Conservation (phyloP, 1,140 invertebrate species). For the Colletes gigas region DNA sequence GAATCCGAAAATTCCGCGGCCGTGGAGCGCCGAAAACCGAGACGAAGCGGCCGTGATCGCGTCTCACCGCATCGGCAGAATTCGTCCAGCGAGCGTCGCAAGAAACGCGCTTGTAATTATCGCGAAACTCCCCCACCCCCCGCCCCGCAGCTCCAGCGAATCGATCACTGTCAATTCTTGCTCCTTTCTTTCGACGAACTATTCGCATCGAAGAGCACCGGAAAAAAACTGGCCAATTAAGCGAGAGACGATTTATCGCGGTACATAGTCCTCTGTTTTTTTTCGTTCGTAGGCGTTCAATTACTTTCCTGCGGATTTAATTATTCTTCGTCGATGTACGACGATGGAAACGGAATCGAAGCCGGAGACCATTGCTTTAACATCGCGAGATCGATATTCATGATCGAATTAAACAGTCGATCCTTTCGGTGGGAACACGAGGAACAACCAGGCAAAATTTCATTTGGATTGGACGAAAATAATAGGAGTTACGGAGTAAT, state of each 20-base stretch:
- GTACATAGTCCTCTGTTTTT: not conserved
- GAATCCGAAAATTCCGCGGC: conserved; percentile 68
- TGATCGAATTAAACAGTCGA: no score
- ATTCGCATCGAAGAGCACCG: conserved; percentile 20
- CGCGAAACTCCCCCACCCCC: conserved; percentile 37
- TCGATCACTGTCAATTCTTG: conserved; percentile 46
- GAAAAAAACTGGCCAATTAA: conserved; percentile 37
- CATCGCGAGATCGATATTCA: no score
- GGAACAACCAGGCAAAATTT: no score
- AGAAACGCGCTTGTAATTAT: conserved; percentile 58
- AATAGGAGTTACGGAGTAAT: no score
- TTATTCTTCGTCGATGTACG: not conserved
- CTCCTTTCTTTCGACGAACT: conserved; percentile 37
- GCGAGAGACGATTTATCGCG: conserved; percentile 30
- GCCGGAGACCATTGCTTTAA: not conserved
- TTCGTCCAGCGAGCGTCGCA: conserved; percentile 30
- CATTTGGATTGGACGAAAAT: no score
- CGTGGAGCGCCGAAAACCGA: conserved; percentile 30
- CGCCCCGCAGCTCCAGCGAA: conserved; percentile 20
- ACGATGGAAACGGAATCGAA: not conserved
- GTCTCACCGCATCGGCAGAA: conserved; percentile 23
- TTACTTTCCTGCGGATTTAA: conserved; percentile 9
- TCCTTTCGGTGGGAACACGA: no score
- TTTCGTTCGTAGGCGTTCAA: not conserved
- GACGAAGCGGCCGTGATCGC: conserved; percentile 28